Evolutionary conservation across 2,113 vertebrate species (phyloP).

Genomic region (Pteruthius melanotis): DNA sequence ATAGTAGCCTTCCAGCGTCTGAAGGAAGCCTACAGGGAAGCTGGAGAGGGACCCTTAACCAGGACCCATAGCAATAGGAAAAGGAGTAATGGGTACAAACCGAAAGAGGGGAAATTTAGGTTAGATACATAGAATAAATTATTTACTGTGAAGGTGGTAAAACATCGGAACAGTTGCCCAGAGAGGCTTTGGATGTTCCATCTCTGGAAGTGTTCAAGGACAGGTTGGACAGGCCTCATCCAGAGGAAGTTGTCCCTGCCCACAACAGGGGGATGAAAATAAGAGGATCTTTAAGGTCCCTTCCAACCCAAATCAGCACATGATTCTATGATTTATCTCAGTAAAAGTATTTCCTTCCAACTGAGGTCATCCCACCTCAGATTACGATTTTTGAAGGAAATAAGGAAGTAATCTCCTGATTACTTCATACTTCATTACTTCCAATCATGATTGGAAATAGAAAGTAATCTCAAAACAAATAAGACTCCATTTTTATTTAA

Average conservation of each 20-base stretch:
- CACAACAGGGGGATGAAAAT: background rate
- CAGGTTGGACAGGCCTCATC: background rate
- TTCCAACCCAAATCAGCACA: background rate
- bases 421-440: too few species aligned
- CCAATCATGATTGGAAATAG: background rate
- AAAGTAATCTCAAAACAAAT: background rate
- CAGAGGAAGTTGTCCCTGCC: background rate
- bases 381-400: background rate
- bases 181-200: background rate
- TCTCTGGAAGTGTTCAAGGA: background rate
- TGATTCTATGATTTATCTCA: background rate
- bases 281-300: accelerated
- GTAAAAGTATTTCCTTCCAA: background rate
- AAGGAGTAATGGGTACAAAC: background rate
- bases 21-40: too few species aligned
- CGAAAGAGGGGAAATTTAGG: background rate
- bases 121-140: background rate
- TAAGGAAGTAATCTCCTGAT: too few species aligned
- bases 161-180: background rate
- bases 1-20: accelerated
- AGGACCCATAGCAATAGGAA: background rate
- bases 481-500: background rate
- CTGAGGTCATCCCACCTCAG: background rate
- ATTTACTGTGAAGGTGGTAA: background rate
- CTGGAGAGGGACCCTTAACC: too few species aligned